A percentile compares a stretch with the other conserved stretches of the same genome.
Conservation (phyloP, 2,888 invertebrate species). For the Ditula angustiorana region DNA sequence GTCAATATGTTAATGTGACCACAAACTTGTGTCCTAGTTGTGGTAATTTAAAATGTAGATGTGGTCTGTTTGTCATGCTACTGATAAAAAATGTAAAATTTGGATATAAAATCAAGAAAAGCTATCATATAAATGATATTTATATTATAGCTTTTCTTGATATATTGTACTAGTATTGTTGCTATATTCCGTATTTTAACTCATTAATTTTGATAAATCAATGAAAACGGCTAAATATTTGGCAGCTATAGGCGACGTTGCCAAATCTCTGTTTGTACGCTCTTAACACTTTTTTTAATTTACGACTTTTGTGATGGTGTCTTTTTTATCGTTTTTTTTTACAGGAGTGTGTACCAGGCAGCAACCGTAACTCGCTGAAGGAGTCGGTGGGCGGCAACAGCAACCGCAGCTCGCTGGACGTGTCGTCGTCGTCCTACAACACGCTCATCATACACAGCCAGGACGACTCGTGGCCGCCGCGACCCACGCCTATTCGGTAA, state of each 20-base stretch:
- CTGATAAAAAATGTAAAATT: neutral
- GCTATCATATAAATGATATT: too few relatives aligned
- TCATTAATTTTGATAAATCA: too few relatives aligned
- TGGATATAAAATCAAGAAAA: neutral
- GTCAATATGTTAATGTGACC: neutral
- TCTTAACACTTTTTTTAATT: too few relatives aligned
- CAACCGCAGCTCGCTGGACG: conserved; percentile 88
- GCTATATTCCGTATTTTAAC: too few relatives aligned
- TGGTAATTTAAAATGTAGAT: neutral
- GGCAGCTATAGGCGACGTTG: too few relatives aligned
- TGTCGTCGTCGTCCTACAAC: conserved; percentile 92
- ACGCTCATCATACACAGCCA: conserved; percentile 93
- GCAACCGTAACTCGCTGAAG: conserved; percentile 88
- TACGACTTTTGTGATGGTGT: too few relatives aligned
- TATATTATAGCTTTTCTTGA: too few relatives aligned
- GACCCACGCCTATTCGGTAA: conserved; percentile 79
- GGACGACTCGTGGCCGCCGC: conserved; percentile 89
- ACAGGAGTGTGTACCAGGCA: conserved; percentile 75
- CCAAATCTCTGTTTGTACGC: too few relatives aligned
- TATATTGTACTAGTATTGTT: too few relatives aligned
- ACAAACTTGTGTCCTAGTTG: neutral
- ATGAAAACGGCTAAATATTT: too few relatives aligned
- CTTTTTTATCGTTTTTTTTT: neutral
- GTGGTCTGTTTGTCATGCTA: neutral
- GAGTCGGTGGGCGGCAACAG: conserved; percentile 86